Evolutionary conservation across 2,113 vertebrate genomes (phyloP), one percentile per base, ranked within the genome.

Genomic region (Asarcornis scutulata): DNA sequence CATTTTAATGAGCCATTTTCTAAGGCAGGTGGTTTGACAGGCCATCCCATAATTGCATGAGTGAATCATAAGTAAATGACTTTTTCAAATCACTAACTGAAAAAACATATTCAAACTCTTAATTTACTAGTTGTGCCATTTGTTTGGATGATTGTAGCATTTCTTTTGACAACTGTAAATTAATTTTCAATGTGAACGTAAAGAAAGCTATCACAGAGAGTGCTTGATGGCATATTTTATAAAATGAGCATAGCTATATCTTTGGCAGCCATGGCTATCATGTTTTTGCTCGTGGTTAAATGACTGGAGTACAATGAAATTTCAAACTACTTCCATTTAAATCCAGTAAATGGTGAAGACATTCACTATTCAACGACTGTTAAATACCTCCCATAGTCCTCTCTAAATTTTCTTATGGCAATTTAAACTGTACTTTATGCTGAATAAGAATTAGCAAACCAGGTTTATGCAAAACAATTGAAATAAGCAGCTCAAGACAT

Each of bases 101-200:
- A 86, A 86, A 80, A 88, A 72, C 13, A 66, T 1, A 77, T 56
- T 40, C 42, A 72, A 88, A 77, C 36, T 62, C 21, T 63, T 67
- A 74, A 90, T 74, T 91, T 78, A 83, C 64, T 42, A 63, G 36
- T 26, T 88, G 31, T 46, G 15, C 31, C 76, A 75, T 90, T 90
- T 94, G 86, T 78, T 68, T 86, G 40, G 42, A 73, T 34, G 38
- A 52, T 34, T 56, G 20, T 23, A 48, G 88, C 16, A 79, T 72
- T 88, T 91, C 83, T 75, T 94, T 94, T 88, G 66, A 93, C 32
- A 94, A 78, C 36, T 31, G 6, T 23, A 89, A 84, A 93, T 91
- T 64, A 68, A n/a, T 84, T 89, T 91, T 66, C 77, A 79, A 26
- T 38, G 38, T 9, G 48, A 84, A 73, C 36, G 31, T 36, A 77